These are phyloP conservation scores for Acanthiza pusilla DNA, from an alignment of 2,797 vertebrate species.

Conservation along the genomic window DNA sequence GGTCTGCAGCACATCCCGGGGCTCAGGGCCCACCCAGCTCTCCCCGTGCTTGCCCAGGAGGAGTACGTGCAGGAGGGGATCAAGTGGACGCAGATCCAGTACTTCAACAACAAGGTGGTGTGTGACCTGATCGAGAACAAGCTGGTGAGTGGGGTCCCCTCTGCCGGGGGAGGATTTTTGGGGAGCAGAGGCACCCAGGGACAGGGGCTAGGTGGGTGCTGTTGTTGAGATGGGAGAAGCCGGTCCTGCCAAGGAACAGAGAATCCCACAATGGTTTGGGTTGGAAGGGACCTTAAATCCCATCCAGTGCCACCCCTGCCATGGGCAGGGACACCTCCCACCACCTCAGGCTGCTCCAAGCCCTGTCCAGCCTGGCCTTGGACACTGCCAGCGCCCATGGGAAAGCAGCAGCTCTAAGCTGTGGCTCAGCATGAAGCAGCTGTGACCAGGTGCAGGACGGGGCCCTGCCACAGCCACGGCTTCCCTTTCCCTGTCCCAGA, in stretches of 20 bases:
- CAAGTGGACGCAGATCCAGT: slow-evolving; percentile 93
- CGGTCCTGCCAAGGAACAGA: accelerated
- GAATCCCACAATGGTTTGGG: not conserved
- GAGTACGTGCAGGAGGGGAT: slow-evolving; percentile 98
- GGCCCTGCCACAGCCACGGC: not conserved
- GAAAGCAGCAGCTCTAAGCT: not conserved
- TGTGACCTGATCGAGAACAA: slow-evolving; percentile 99
- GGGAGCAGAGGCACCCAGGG: not conserved
- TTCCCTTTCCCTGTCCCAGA: slow-evolving; percentile 67
- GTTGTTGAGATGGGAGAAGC: not conserved
- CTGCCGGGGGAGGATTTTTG: accelerated
- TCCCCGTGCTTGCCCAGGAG: slow-evolving; percentile 75
- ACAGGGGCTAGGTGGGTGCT: accelerated
- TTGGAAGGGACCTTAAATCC: not conserved
- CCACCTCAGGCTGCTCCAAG: not conserved
- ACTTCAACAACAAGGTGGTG: slow-evolving; percentile 98
- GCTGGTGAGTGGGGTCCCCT: slow-evolving; percentile 76
- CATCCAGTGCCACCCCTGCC: not conserved
- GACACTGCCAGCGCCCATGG: not conserved
- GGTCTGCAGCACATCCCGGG: not conserved
- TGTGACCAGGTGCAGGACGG: not conserved
- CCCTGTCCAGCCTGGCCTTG: not conserved
- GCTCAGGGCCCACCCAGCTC: accelerated
- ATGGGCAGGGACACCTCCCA: not conserved
- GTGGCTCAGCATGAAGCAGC: not conserved